These are phyloP conservation scores for Ophion obscuratus DNA, from an alignment of 2,888 invertebrate genomes.

Conservation along the genomic window DNA sequence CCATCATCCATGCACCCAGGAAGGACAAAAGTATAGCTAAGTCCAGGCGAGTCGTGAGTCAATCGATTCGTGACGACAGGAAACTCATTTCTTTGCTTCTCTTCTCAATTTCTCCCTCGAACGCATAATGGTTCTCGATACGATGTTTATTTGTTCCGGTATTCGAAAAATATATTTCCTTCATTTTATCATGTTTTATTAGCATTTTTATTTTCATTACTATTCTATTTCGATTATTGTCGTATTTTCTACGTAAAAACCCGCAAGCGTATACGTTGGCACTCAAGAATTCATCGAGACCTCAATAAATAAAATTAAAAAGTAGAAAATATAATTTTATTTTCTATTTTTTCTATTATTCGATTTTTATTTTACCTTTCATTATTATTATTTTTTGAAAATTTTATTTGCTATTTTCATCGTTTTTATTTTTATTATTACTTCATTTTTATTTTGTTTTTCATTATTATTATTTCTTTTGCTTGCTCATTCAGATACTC, in stretches of 20 bases:
- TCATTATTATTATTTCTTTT: too few relatives aligned
- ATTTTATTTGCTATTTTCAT: background rate
- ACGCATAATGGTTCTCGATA: background rate
- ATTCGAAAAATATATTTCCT: background rate
- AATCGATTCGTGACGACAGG: constrained; percentile 46
- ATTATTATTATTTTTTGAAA: too few relatives aligned
- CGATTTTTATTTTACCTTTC: too few relatives aligned
- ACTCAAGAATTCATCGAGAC: too few relatives aligned
- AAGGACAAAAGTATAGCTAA: constrained; percentile 17
- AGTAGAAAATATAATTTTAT: too few relatives aligned
- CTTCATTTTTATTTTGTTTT: too few relatives aligned
- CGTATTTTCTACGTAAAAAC: too few relatives aligned
- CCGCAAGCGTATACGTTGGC: too few relatives aligned
- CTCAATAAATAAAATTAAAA: too few relatives aligned
- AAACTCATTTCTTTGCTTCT: constrained; percentile 17
- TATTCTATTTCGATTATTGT: background rate
- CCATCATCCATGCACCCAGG: background rate
- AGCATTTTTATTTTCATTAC: background rate
- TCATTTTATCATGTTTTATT: background rate
- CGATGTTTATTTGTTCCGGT: background rate
- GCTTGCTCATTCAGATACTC: too few relatives aligned
- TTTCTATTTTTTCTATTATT: background rate
- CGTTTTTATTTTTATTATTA: too few relatives aligned
- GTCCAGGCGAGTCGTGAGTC: constrained; percentile 25
- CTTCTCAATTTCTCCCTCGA: constrained; percentile 15